Conservation (phyloP, 2,797 vertebrate genomes). For the Typhlichthys eigenmanni region DNA sequence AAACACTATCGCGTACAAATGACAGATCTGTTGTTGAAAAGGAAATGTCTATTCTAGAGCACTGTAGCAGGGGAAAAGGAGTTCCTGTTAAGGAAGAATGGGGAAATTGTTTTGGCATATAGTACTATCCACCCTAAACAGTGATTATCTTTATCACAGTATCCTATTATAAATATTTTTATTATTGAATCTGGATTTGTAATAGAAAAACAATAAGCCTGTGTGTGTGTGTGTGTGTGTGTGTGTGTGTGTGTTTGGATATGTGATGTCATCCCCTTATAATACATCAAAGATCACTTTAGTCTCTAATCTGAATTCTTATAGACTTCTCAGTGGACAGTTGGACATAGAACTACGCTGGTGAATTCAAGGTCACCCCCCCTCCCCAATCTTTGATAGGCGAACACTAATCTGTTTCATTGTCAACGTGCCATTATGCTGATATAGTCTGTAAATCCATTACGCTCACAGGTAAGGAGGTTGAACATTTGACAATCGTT, state of each 20-base stretch:
- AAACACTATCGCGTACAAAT: slow-evolving; percentile 15
- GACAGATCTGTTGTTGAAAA: slow-evolving; percentile 47
- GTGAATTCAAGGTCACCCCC: slow-evolving; percentile 57
- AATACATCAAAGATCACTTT: slow-evolving; percentile 56
- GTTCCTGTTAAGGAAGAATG: slow-evolving; percentile 29
- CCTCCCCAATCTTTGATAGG: slow-evolving; percentile 10
- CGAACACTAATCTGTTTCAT: neutral
- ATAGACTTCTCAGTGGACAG: too few relatives aligned
- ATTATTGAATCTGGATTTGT: too few relatives aligned
- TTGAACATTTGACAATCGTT: slow-evolving; percentile 10
- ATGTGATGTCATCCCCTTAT: slow-evolving; percentile 58
- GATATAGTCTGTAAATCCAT: slow-evolving; percentile 20
- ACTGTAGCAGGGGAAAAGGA: slow-evolving; percentile 49
- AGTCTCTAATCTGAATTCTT: neutral
- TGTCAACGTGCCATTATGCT: too few relatives aligned
- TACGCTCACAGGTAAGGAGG: neutral
- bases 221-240: slow-evolving; percentile 2
- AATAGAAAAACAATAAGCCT: neutral
- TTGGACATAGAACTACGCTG: neutral
- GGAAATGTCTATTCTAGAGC: slow-evolving; percentile 68
- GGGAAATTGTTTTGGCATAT: neutral
- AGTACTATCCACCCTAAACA: too few relatives aligned
- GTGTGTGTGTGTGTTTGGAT: slow-evolving; percentile 11
- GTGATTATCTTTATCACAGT: too few relatives aligned
- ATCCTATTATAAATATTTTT: too few relatives aligned